Evolutionary conservation across 2,888 invertebrate genomes (phyloP).

Genomic region (Octodonta nipae): DNA sequence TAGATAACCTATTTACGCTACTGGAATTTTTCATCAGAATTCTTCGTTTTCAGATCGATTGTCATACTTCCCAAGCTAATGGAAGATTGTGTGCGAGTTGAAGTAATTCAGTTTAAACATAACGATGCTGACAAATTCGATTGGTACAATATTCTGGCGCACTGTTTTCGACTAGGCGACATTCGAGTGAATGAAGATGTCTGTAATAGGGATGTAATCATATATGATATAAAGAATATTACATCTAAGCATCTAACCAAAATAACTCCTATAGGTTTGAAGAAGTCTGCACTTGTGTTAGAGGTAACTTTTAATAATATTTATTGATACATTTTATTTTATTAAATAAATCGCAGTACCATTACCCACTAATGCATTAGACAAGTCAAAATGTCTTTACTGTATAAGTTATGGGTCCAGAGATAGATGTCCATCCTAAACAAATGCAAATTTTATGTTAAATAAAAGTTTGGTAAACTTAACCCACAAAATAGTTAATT

Average conservation of each 20-base stretch:
- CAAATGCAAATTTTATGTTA: too few species aligned
- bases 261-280: conserved; percentile 7
- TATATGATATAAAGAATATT: conserved; percentile 7
- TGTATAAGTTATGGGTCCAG: too few species aligned
- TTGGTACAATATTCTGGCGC: conserved; percentile 2
- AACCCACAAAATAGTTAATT: too few species aligned
- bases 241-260: conserved; percentile 3
- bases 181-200: conserved; percentile 8
- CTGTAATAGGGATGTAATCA: conserved; percentile 6
- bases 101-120: conserved; percentile 1
- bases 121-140: conserved; percentile 4
- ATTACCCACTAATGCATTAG: too few species aligned
- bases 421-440: too few species aligned
- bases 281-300: conserved; percentile 7
- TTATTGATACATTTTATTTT: neutral
- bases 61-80: conserved; percentile 5
- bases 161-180: conserved; percentile 6
- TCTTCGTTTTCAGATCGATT: conserved; percentile 1
- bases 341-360: too few species aligned
- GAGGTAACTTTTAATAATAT: conserved; percentile 6
- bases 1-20: too few species aligned
- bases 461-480: too few species aligned
- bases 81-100: conserved; percentile 4
- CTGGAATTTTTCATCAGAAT: too few species aligned
- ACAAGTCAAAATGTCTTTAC: too few species aligned